Percentiles rank a stretch among this genome's conserved stretches.
Conservation (phyloP, 2,113 vertebrate genomes). For the Hippocampus guttulatus region DNA sequence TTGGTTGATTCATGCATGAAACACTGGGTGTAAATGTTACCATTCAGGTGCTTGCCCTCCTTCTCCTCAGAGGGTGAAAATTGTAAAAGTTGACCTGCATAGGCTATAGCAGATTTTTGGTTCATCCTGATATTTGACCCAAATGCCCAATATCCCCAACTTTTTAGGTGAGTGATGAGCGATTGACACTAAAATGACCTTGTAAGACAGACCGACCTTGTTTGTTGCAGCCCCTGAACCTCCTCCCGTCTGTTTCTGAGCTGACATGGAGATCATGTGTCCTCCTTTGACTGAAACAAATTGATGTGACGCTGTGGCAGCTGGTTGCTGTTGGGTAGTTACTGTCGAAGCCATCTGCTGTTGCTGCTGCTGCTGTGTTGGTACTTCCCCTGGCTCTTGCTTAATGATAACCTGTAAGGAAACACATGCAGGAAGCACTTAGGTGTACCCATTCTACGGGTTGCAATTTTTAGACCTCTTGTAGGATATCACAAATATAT, state of each 20-base stretch:
- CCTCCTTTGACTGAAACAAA: slow-evolving; percentile 93
- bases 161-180: neutral
- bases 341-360: slow-evolving; percentile 71
- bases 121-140: neutral
- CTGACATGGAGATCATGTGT: slow-evolving; percentile 92
- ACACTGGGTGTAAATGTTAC: too few relatives aligned
- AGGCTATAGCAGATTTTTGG: neutral
- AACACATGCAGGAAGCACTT: slow-evolving; percentile 3
- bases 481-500: neutral
- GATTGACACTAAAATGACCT: too few relatives aligned
- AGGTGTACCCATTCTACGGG: neutral
- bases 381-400: slow-evolving; percentile 91
- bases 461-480: neutral
- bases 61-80: too few relatives aligned
- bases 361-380: slow-evolving; percentile 70
- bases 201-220: slow-evolving; percentile 74
- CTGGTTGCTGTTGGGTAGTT: slow-evolving; percentile 73
- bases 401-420: slow-evolving; percentile 91
- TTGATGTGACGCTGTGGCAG: slow-evolving; percentile 77
- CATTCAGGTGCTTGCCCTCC: too few relatives aligned
- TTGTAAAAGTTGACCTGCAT: too few relatives aligned
- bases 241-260: slow-evolving; percentile 81
- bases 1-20: too few relatives aligned
- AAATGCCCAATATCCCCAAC: neutral
- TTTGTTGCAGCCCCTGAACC: slow-evolving; percentile 71